Evolutionary conservation across 2,888 invertebrate species (phyloP).

Genomic region (Ectropis crepuscularia): DNA sequence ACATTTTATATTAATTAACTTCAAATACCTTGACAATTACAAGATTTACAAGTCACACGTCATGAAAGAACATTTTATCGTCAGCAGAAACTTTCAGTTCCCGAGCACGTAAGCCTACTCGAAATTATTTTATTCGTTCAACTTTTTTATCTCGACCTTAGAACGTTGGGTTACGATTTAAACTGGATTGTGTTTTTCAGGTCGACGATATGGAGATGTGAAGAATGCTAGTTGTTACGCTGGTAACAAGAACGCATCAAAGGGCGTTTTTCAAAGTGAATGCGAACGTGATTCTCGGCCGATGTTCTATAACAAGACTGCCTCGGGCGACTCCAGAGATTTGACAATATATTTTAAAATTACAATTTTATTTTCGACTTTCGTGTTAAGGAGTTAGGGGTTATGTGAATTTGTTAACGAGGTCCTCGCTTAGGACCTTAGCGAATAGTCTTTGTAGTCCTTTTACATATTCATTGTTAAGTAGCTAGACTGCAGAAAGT

Average conservation of each 20-base stretch:
- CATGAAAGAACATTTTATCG: slow-evolving; percentile 55
- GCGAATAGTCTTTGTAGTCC: too few relatives aligned
- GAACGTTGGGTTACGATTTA: slow-evolving; percentile 38
- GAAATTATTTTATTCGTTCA: slow-evolving; percentile 59
- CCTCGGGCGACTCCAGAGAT: slow-evolving; percentile 55
- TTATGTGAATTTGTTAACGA: slow-evolving; percentile 23
- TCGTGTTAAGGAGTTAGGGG: slow-evolving; percentile 32
- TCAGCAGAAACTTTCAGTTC: slow-evolving; percentile 60
- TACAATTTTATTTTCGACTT: slow-evolving; percentile 48
- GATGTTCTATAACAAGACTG: slow-evolving; percentile 68
- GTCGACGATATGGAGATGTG: slow-evolving; percentile 58
- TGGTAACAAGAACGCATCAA: slow-evolving; percentile 72
- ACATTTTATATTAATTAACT: slow-evolving; percentile 8
- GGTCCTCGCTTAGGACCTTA: neutral
- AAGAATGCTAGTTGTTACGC: slow-evolving; percentile 65
- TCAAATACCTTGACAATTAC: neutral
- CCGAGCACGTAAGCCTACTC: slow-evolving; percentile 64
- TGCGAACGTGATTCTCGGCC: slow-evolving; percentile 75
- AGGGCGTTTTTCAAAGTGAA: slow-evolving; percentile 66
- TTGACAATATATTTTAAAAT: slow-evolving; percentile 57
- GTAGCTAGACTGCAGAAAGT: too few relatives aligned
- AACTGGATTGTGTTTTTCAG: slow-evolving; percentile 49
- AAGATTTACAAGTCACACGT: slow-evolving; percentile 38
- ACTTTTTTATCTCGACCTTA: slow-evolving; percentile 41
- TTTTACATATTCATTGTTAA: too few relatives aligned